Evolutionary conservation across 2,113 vertebrate genomes (phyloP).

Genomic region (Myotis davidii): DNA sequence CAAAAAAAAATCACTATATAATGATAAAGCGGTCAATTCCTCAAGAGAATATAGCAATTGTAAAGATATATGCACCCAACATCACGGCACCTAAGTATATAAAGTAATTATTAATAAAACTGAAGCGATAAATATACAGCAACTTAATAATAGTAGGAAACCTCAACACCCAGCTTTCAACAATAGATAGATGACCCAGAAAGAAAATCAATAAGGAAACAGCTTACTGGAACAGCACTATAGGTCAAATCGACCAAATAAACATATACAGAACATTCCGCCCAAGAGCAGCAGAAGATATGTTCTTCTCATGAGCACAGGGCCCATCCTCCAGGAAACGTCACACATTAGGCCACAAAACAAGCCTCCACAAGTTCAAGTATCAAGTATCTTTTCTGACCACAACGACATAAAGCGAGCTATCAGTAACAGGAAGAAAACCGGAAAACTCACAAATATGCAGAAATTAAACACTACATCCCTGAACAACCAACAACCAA

Average conservation of each 20-base stretch:
- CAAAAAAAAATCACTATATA: background rate
- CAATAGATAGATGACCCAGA: background rate
- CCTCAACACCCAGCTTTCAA: background rate
- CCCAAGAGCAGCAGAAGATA: background rate
- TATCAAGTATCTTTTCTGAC: background rate
- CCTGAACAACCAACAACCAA: background rate
- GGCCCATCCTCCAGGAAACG: background rate
- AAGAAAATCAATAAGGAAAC: background rate
- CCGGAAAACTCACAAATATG: background rate
- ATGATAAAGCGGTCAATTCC: background rate
- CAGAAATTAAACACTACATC: background rate
- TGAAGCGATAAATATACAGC: background rate
- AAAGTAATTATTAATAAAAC: background rate
- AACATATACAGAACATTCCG: background rate
- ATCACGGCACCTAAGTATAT: background rate
- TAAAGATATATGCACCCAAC: background rate
- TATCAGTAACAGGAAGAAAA: background rate
- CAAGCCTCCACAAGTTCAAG: background rate
- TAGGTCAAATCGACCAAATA: background rate
- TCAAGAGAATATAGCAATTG: background rate
- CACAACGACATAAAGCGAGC: background rate
- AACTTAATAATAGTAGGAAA: background rate
- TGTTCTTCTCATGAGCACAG: background rate
- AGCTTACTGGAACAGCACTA: background rate
- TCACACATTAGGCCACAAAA: background rate